Percentiles rank a stretch among this genome's conserved stretches.
Conservation (phyloP, 2,888 invertebrate species). For the Sturmia bella region DNA sequence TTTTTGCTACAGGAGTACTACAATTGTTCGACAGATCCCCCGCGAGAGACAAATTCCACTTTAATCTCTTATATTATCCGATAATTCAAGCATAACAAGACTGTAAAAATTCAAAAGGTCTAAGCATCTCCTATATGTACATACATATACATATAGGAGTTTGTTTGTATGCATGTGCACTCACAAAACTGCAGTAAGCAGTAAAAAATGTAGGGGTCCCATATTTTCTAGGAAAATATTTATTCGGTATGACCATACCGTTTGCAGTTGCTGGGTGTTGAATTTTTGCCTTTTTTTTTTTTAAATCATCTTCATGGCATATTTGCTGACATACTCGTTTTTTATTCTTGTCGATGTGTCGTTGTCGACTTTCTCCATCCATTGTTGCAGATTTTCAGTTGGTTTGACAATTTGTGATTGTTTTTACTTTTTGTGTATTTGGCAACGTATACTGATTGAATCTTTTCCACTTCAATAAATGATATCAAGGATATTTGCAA, state of each 20-base stretch:
- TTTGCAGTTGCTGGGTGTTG: conserved; percentile 6
- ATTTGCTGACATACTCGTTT: conserved; percentile 61
- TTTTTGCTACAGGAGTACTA: not conserved
- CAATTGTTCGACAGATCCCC: too few species aligned
- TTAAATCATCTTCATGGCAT: conserved; percentile 33
- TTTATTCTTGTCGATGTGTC: conserved; percentile 10
- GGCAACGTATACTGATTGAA: conserved; percentile 81
- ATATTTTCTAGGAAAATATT: too few species aligned
- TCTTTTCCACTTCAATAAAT: conserved; percentile 80
- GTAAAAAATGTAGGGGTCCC: conserved; percentile 24
- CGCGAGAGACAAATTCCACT: too few species aligned
- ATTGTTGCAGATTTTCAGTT: conserved; percentile 50
- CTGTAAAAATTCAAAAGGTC: too few species aligned
- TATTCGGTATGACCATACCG: too few species aligned
- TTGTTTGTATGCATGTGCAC: too few species aligned
- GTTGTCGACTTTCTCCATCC: conserved; percentile 26
- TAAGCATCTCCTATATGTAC: too few species aligned
- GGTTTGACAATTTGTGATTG: conserved; percentile 58
- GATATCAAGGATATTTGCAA: conserved; percentile 80
- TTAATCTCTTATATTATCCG: too few species aligned
- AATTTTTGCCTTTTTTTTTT: conserved; percentile 41
- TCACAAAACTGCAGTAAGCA: too few species aligned
- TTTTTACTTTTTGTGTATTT: conserved; percentile 71
- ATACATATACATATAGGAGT: too few species aligned
- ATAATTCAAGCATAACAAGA: too few species aligned